Conservation (phyloP, 2,113 vertebrate species). For the Mormyrus iriodes region DNA sequence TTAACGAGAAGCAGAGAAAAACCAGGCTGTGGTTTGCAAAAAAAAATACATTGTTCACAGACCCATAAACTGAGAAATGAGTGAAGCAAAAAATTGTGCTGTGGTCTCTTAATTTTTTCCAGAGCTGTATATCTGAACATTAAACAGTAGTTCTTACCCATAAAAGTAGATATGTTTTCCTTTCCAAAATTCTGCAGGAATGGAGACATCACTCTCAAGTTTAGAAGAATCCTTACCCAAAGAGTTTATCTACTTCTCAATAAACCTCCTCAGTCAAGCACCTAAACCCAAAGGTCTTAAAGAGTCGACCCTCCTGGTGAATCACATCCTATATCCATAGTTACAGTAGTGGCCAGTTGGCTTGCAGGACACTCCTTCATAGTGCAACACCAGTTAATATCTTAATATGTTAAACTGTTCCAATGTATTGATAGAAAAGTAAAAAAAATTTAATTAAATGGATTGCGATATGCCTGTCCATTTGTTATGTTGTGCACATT, state of each 20-base stretch:
- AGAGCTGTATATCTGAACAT: not conserved
- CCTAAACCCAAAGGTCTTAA: not conserved
- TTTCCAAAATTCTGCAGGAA: not conserved
- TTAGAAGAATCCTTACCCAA: not conserved
- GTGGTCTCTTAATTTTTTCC: too few species aligned
- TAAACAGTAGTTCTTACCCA: not conserved
- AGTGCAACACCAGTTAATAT: not conserved
- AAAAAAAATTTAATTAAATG: not conserved
- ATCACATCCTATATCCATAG: not conserved
- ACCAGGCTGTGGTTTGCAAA: too few species aligned
- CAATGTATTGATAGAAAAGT: not conserved
- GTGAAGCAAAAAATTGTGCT: too few species aligned
- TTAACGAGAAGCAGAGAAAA: too few species aligned
- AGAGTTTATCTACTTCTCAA: not conserved
- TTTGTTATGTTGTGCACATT: not conserved
- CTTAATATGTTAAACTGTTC: not conserved
- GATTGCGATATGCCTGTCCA: not conserved
- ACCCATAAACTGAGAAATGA: too few species aligned
- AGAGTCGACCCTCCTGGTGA: not conserved
- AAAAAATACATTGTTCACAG: too few species aligned
- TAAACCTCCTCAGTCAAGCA: not conserved
- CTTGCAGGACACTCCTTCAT: not conserved
- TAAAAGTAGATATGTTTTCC: not conserved
- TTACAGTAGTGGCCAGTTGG: not conserved
- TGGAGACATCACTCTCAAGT: not conserved